Conservation (phyloP, 2,888 invertebrate genomes). For the Psylliodes chrysocephalus region DNA sequence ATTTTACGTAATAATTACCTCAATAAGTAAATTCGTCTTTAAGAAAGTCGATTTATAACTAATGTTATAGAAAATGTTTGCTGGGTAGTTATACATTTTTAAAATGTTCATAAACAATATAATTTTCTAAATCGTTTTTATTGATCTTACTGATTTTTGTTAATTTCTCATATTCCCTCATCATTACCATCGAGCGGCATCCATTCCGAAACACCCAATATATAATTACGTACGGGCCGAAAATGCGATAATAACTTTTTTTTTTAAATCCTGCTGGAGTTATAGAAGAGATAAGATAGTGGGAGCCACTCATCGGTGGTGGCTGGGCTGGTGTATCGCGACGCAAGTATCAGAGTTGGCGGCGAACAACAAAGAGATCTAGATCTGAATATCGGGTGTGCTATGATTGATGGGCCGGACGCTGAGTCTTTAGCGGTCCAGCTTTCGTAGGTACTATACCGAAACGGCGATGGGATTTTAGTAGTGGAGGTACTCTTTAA, state of each 20-base stretch:
- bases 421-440: constrained; percentile 35
- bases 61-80: no score
- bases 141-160: no score
- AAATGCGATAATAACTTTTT: not conserved
- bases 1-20: no score
- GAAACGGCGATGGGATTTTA: not conserved
- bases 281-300: constrained; percentile 1
- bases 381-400: constrained; percentile 60
- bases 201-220: not conserved
- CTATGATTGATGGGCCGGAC: constrained; percentile 62
- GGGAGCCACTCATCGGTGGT: not conserved
- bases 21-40: no score
- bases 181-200: no score
- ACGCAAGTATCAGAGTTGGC: constrained; percentile 35
- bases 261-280: not conserved
- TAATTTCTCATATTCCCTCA: no score
- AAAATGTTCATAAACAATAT: no score
- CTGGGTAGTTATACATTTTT: no score
- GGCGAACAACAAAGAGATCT: constrained; percentile 58
- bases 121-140: no score
- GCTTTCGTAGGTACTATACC: no score
- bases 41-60: no score
- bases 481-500: not conserved
- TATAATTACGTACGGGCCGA: not conserved
- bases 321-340: not conserved